These are phyloP conservation scores for Ceratina calcarata DNA, from an alignment of 1,140 invertebrate genomes.

Conservation along the genomic window DNA sequence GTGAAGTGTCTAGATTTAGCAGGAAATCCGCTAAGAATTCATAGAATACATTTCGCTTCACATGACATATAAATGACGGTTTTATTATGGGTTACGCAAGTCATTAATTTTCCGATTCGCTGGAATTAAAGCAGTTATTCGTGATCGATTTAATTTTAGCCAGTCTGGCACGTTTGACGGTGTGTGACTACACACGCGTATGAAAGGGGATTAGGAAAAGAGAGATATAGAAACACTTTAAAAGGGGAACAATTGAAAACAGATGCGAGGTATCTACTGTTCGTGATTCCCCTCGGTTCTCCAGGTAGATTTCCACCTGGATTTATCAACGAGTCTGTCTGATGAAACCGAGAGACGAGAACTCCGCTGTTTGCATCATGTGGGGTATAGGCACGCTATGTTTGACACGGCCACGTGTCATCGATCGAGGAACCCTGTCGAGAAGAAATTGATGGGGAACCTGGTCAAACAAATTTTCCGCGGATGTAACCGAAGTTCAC, in stretches of 20 bases:
- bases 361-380: slow-evolving; percentile 48
- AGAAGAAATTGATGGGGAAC: background rate
- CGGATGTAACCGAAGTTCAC: too few relatives aligned
- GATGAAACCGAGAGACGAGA: slow-evolving; percentile 45
- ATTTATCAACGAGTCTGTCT: slow-evolving; percentile 38
- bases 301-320: slow-evolving; percentile 19
- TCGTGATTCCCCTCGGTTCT: background rate
- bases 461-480: background rate
- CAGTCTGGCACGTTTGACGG: background rate
- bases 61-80: background rate
- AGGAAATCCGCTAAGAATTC: too few relatives aligned
- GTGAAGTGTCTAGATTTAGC: too few relatives aligned
- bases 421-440: slow-evolving; percentile 2
- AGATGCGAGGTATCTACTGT: slow-evolving; percentile 29
- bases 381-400: background rate
- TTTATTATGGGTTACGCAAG: slow-evolving; percentile 1
- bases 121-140: slow-evolving; percentile 8
- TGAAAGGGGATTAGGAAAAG: background rate
- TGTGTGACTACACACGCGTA: too few relatives aligned
- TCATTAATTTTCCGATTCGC: background rate
- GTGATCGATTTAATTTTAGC: slow-evolving; percentile 18
- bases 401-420: slow-evolving; percentile 12
- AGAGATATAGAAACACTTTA: background rate
- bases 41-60: too few relatives aligned
- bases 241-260: background rate